Percentiles rank a stretch among this genome's conserved stretches.
Conservation (phyloP, 2,888 invertebrate species). For the Sturmia bella region DNA sequence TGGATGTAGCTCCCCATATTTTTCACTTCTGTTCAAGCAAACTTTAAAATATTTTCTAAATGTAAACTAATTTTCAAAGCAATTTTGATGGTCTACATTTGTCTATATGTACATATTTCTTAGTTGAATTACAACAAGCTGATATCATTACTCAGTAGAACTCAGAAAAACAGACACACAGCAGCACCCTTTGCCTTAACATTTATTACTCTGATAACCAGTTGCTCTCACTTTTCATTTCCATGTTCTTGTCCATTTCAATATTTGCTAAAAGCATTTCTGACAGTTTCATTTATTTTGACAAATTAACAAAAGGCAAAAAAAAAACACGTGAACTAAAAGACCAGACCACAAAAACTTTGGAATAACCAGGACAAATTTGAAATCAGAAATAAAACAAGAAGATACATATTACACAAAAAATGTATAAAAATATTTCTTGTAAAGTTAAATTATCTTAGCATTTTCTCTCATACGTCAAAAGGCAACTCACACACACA, state of each 20-base stretch:
- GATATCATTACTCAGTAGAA: too few species aligned
- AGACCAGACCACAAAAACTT: slow-evolving; percentile 1
- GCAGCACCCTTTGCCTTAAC: too few species aligned
- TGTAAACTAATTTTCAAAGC: too few species aligned
- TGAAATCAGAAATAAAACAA: slow-evolving; percentile 19
- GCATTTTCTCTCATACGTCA: slow-evolving; percentile 37
- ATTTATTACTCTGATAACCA: not conserved
- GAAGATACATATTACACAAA: slow-evolving; percentile 1
- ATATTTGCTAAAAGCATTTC: not conserved
- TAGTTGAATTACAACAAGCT: too few species aligned
- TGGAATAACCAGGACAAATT: slow-evolving; percentile 38
- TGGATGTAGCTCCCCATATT: too few species aligned
- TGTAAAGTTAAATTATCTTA: slow-evolving; percentile 30
- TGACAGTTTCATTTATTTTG: slow-evolving; percentile 44
- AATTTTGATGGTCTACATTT: too few species aligned
- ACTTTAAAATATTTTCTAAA: too few species aligned
- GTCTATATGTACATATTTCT: too few species aligned
- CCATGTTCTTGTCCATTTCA: not conserved
- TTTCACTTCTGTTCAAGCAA: too few species aligned
- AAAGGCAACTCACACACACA: slow-evolving; percentile 42
- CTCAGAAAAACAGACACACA: too few species aligned
- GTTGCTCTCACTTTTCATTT: slow-evolving; percentile 16
- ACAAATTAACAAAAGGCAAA: slow-evolving; percentile 26
- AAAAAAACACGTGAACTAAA: not conserved
- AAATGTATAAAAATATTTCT: slow-evolving; percentile 1